Evolutionary conservation across 2,888 invertebrate genomes (phyloP).

Genomic region (Pachydiplax longipennis): DNA sequence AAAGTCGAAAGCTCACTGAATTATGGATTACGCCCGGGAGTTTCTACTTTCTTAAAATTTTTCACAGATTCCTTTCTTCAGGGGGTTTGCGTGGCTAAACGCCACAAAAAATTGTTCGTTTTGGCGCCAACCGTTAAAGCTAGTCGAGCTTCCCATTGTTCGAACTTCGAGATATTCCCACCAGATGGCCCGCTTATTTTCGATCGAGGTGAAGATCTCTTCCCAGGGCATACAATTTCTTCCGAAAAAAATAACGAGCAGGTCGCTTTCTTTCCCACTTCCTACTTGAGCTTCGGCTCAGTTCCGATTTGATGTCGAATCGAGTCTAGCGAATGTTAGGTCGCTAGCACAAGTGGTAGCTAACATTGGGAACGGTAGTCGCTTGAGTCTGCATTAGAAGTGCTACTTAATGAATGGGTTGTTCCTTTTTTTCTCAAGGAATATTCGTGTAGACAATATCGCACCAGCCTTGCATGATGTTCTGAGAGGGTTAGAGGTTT

Average conservation of each 20-base stretch:
- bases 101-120: not conserved
- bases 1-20: no score
- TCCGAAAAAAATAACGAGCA: not conserved
- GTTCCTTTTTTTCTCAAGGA: no score
- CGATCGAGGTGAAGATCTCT: conserved; percentile 20
- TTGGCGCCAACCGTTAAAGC: not conserved
- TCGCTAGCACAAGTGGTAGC: no score
- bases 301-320: no score
- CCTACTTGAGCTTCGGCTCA: not conserved
- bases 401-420: no score
- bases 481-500: no score
- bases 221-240: not conserved
- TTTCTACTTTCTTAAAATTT: not conserved
- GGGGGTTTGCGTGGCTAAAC: not conserved
- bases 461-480: no score
- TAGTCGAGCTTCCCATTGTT: not conserved
- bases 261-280: not conserved
- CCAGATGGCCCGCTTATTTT: conserved; percentile 38
- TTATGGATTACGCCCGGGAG: not conserved
- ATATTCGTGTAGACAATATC: no score
- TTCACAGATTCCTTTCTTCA: not conserved
- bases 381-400: no score
- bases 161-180: conserved; percentile 22
- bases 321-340: no score
- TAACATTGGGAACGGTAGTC: no score